Conservation (phyloP, 2,888 invertebrate genomes). For the Stramonita haemastoma region DNA sequence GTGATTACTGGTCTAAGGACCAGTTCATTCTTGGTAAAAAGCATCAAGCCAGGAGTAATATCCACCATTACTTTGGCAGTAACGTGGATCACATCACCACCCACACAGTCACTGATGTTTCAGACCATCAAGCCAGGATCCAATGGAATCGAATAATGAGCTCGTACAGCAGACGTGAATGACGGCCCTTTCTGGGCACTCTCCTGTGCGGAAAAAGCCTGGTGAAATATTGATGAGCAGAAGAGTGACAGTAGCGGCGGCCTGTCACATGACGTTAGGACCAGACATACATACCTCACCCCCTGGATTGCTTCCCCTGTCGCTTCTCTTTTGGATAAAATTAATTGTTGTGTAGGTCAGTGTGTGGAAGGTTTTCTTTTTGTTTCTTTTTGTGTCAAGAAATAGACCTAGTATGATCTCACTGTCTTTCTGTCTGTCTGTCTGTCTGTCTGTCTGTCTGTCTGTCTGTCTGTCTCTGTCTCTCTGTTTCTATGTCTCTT, state of each 20-base stretch:
- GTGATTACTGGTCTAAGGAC: neutral
- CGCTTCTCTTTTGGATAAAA: no score
- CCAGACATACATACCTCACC: slow-evolving; percentile 22
- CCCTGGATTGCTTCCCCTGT: neutral
- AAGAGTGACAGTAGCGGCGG: slow-evolving; percentile 32
- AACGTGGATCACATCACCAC: neutral
- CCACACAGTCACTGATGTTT: neutral
- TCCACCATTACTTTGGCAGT: neutral
- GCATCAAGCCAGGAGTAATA: neutral
- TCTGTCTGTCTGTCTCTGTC: neutral
- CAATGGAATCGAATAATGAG: slow-evolving; percentile 29
- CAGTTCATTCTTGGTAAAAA: neutral
- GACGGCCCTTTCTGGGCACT: slow-evolving; percentile 28
- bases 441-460: no score
- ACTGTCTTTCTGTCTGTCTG: no score
- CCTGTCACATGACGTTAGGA: slow-evolving; percentile 34
- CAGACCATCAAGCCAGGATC: neutral
- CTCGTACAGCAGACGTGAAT: slow-evolving; percentile 27
- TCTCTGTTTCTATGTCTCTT: no score
- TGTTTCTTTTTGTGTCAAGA: neutral
- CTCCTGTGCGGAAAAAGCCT: slow-evolving; percentile 34
- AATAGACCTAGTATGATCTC: neutral
- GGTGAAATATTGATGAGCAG: slow-evolving; percentile 41
- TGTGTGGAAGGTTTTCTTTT: neutral
- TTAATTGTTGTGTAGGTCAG: no score